Percentiles rank a stretch among this genome's conserved stretches.
These are phyloP conservation scores for Calephelis virginiensis DNA, from an alignment of 1,140 invertebrate genomes.

Conservation along the genomic window DNA sequence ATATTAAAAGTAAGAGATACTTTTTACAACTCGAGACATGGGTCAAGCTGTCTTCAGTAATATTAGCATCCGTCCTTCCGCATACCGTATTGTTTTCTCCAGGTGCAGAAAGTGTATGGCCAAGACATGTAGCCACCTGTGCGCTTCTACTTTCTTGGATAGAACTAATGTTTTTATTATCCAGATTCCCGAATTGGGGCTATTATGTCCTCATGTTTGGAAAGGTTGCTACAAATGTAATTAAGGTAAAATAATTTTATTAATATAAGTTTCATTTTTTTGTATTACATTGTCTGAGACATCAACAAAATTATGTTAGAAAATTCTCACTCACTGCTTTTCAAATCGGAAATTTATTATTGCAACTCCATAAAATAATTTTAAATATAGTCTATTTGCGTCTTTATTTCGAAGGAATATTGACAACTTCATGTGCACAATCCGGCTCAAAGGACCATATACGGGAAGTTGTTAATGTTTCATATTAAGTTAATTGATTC, in stretches of 20 bases:
- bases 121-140: constrained; percentile 73
- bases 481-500: too few relatives aligned
- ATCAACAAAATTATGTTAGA: too few relatives aligned
- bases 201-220: constrained; percentile 79
- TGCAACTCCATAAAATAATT: too few relatives aligned
- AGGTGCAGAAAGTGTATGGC: constrained; percentile 56
- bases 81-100: constrained; percentile 38
- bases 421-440: too few relatives aligned
- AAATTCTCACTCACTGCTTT: too few relatives aligned
- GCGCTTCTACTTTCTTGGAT: constrained; percentile 77
- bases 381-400: too few relatives aligned
- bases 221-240: constrained; percentile 71
- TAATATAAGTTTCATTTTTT: neutral
- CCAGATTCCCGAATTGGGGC: constrained; percentile 77
- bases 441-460: too few relatives aligned
- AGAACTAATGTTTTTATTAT: constrained; percentile 78
- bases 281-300: too few relatives aligned
- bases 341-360: too few relatives aligned
- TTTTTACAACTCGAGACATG: constrained; percentile 72
- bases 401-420: too few relatives aligned
- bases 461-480: too few relatives aligned
- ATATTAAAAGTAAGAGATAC: constrained; percentile 63
- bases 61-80: constrained; percentile 48
- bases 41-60: constrained; percentile 67
- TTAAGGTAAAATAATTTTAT: constrained; percentile 58